A percentile compares a stretch with the other conserved stretches of the same genome.
Conservation (phyloP, 1,140 invertebrate genomes). For the Phenacoccus solenopsis region DNA sequence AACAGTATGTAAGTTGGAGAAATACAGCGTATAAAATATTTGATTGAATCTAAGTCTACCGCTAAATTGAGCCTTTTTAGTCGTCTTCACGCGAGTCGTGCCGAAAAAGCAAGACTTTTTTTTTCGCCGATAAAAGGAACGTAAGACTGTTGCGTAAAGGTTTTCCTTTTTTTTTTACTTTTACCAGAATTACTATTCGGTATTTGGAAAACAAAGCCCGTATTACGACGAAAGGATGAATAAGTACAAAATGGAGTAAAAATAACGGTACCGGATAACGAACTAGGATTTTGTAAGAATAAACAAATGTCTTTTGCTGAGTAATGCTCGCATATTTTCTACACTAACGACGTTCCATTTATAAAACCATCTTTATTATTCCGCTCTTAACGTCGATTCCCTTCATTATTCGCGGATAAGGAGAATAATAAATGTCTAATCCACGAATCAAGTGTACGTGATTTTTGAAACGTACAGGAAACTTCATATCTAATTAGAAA, state of each 20-base stretch:
- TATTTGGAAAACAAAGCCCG: constrained; percentile 1
- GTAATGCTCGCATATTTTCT: constrained; percentile 1
- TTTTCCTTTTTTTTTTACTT: too few species aligned
- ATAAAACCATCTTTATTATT: constrained; percentile 3
- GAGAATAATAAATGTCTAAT: too few species aligned
- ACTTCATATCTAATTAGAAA: neutral
- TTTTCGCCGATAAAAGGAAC: neutral
- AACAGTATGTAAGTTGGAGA: constrained; percentile 4
- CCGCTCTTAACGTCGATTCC: neutral
- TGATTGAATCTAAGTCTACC: constrained; percentile 3
- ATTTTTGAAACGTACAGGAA: neutral
- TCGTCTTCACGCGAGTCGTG: neutral
- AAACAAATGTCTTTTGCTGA: neutral
- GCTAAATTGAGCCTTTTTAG: constrained; percentile 6
- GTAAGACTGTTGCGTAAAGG: constrained; percentile 5
- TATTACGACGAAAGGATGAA: neutral
- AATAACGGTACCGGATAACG: neutral
- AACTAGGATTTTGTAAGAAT: neutral
- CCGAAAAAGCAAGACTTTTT: neutral
- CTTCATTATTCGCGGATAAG: neutral
- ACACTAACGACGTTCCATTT: neutral
- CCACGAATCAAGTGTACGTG: neutral
- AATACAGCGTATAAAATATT: constrained; percentile 3
- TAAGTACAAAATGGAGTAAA: constrained; percentile 3
- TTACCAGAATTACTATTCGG: constrained; percentile 1